Conservation (phyloP, 2,113 vertebrate species). For the Fulmarus glacialis region DNA sequence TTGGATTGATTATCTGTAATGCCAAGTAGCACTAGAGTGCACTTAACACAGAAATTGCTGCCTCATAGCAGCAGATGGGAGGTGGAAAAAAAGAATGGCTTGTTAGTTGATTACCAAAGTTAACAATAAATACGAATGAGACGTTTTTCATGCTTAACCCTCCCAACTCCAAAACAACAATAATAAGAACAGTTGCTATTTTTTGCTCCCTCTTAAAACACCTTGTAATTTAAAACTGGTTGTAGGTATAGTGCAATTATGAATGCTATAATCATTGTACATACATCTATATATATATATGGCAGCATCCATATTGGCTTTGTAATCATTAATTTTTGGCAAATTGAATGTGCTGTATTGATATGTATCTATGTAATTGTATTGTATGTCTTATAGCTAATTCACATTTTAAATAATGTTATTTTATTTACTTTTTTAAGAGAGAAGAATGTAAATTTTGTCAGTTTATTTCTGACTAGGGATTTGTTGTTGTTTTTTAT, state of each 20-base stretch:
- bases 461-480: constrained; percentile 85
- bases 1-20: constrained; percentile 38
- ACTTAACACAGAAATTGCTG: constrained; percentile 28
- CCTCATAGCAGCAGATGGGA: constrained; percentile 27
- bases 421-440: constrained; percentile 89
- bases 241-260: constrained; percentile 92
- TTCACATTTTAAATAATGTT: constrained; percentile 91
- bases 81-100: constrained; percentile 26
- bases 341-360: constrained; percentile 95
- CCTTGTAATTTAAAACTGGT: constrained; percentile 86
- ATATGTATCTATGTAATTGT: constrained; percentile 97
- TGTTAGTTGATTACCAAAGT: constrained; percentile 76
- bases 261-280: constrained; percentile 92
- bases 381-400: constrained; percentile 91
- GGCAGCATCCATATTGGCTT: constrained; percentile 90
- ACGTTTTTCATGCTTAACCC: constrained; percentile 54
- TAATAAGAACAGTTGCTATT: constrained; percentile 44
- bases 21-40: constrained; percentile 38
- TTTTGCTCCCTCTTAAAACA: constrained; percentile 77
- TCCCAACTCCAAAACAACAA: constrained; percentile 40
- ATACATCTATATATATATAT: constrained; percentile 85
- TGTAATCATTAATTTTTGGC: constrained; percentile 92
- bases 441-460: constrained; percentile 89
- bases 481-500: constrained; percentile 81
- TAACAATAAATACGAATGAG: constrained; percentile 69